Conservation (phyloP, 2,888 invertebrate genomes). For the Standfussiana lucernea region DNA sequence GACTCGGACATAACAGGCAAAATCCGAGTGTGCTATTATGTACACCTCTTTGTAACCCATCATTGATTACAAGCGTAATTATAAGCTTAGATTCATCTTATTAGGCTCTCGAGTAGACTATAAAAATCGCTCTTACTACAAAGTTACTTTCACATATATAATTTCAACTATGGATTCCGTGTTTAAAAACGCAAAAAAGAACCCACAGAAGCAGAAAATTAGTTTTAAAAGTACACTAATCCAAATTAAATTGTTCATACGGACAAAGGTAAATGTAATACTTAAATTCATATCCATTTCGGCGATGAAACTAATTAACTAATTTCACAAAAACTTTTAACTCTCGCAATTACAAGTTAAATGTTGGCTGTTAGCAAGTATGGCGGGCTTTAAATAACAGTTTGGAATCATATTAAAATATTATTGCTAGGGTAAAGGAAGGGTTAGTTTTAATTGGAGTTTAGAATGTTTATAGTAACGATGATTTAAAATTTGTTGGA, state of each 20-base stretch:
- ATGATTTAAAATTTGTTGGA: constrained; percentile 3
- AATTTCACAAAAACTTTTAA: constrained; percentile 37
- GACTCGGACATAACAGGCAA: neutral
- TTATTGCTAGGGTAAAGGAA: constrained; percentile 7
- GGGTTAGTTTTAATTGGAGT: constrained; percentile 36
- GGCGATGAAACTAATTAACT: constrained; percentile 41
- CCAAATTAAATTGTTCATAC: constrained; percentile 4
- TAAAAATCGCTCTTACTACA: neutral
- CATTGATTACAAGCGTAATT: neutral
- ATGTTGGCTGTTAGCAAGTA: constrained; percentile 1
- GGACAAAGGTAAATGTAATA: constrained; percentile 5
- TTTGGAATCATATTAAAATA: constrained; percentile 34
- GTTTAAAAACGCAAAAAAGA: neutral
- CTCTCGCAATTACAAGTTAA: constrained; percentile 22
- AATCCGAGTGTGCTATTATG: neutral
- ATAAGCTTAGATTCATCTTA: neutral
- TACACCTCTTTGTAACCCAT: neutral
- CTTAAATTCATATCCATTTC: constrained; percentile 13
- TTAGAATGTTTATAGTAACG: constrained; percentile 12
- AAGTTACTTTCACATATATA: neutral
- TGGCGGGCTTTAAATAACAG: constrained; percentile 14
- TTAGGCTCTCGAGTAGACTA: neutral
- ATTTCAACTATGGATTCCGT: neutral
- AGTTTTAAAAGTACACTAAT: neutral
- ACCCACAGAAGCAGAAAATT: neutral